Evolutionary conservation across 2,797 vertebrate genomes (phyloP), one percentile per base, ranked within the genome.

Genomic region (Sardinella longiceps): DNA sequence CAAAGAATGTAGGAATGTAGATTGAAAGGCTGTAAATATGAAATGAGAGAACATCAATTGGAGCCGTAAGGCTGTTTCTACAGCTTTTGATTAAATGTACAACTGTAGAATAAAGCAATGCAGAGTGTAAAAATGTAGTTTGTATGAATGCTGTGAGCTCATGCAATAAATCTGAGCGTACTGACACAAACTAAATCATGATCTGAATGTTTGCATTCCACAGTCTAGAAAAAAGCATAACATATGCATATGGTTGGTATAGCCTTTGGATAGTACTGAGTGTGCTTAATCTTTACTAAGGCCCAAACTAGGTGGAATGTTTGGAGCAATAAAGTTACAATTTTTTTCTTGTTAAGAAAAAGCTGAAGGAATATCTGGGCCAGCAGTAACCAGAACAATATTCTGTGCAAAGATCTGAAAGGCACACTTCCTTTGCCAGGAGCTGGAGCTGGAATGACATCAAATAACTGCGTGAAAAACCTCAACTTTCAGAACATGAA

Each of bases 401-500:
- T 43, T 39, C 37, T 43, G 70, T 77, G 18, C 66, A 4, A 18
- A 77, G 28, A 77, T 77, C 70, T 77, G 37, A 77, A 43, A 15
- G 23, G 15, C 63, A 70, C 28, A 15, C 63, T 33, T 70, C 28
- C 18, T 30, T 39, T 43, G 70, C 37, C 70, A 39, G 18, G 20
- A 39, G 70, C 14, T 23, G 33, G 37, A 37, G 10, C 70, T 77
- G 70, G 33, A 20, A 37, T 77, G 37, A 74, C 66, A 74, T 74
- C 66, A 77, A 77, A 77, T 77, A 18, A 77, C 70, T 39, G 15
- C 33, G 2, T 39, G 70, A 77, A 77, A 77, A 77, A 39, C 15
- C 37, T 20, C 33, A 74, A 74, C 66, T 77, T 43, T 77, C 14
- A 43, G 70, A 77, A 74, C 15, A 74, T 74, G 33, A 74, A 77